phyloP scores from a whole-genome alignment of 2,113 vertebrate species.

The Oenanthe oenanthe region DNA sequence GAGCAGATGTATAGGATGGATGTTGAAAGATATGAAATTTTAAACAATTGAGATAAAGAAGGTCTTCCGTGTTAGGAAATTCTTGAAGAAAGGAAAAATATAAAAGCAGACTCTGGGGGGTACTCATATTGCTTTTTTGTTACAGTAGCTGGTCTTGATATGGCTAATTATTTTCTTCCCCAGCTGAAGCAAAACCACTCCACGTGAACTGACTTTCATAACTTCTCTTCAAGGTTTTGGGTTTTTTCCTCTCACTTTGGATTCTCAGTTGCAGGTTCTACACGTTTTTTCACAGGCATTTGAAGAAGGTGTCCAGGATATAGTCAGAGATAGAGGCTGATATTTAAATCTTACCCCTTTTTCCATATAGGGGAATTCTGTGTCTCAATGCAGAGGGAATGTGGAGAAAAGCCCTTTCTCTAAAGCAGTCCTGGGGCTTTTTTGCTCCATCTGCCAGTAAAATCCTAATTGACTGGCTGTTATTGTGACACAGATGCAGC shows the following conservation, averaged over 20 bases:
- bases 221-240: background rate
- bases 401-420: background rate
- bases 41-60: background rate
- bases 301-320: background rate
- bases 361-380: background rate
- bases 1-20: background rate
- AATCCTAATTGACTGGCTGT: background rate
- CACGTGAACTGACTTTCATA: background rate
- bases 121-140: background rate
- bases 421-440: background rate
- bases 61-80: background rate
- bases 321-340: background rate
- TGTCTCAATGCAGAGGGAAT: background rate
- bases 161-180: background rate
- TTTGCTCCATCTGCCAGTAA: background rate
- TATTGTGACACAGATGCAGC: background rate
- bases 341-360: background rate
- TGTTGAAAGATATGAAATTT: background rate
- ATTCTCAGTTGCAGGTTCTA: constrained; percentile 20
- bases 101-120: background rate
- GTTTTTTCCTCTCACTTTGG: background rate
- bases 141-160: background rate
- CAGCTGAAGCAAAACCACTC: background rate
- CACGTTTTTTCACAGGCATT: background rate
- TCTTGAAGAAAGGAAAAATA: background rate